phyloP scores from a whole-genome alignment of 2,797 vertebrate species.

The Catharus ustulatus region DNA sequence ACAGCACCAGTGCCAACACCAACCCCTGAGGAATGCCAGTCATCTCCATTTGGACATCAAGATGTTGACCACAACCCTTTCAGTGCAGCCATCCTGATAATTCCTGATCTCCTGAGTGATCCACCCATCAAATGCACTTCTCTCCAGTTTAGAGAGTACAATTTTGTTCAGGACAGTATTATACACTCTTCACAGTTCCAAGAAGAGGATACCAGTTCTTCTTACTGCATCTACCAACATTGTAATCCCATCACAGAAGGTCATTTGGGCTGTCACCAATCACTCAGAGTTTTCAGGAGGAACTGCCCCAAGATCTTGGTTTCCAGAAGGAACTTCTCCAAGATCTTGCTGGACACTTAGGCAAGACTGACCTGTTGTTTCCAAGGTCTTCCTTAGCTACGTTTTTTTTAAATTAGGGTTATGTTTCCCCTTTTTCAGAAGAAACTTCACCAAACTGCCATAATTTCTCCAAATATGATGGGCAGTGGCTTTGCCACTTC shows the following conservation, averaged over 20 bases:
- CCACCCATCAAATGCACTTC: rapidly evolving
- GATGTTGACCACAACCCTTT: background rate
- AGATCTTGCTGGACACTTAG: background rate
- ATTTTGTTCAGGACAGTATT: background rate
- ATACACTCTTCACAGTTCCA: background rate
- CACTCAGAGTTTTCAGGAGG: background rate
- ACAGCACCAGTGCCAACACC: background rate
- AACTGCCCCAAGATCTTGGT: background rate
- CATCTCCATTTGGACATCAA: background rate
- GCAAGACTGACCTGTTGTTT: background rate
- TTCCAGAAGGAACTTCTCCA: background rate
- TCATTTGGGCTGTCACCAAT: background rate
- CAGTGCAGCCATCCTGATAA: background rate
- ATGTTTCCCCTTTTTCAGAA: background rate
- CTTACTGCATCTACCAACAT: background rate
- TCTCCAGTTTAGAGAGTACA: rapidly evolving
- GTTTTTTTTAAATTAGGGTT: background rate
- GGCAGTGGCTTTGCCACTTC: background rate
- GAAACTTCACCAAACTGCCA: background rate
- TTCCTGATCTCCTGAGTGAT: background rate
- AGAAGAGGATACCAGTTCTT: background rate
- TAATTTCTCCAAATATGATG: background rate
- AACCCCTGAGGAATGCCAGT: rapidly evolving
- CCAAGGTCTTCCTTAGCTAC: background rate
- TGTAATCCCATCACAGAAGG: background rate